phyloP scores from a whole-genome alignment of 2,113 vertebrate species.

The Delphinapterus leucas region DNA sequence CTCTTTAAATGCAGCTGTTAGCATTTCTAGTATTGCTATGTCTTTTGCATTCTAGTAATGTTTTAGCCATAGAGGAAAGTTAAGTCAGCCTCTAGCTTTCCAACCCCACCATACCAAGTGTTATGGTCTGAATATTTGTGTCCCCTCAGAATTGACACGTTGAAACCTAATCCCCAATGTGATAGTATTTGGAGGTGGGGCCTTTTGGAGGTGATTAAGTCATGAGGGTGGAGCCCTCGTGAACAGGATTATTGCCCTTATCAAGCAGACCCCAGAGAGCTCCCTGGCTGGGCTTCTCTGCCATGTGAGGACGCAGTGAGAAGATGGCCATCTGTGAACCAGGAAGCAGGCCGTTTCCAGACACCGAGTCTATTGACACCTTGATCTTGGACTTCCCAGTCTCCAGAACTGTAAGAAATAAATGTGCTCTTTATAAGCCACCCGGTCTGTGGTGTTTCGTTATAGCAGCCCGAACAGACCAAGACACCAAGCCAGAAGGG shows the following conservation, averaged over 20 bases:
- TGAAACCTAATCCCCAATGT: background rate
- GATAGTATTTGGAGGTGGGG: background rate
- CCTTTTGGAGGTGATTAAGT: background rate
- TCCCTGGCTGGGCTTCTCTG: background rate
- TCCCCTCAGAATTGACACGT: background rate
- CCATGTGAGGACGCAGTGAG: background rate
- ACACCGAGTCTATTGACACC: background rate
- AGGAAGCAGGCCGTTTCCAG: background rate
- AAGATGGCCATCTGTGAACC: background rate
- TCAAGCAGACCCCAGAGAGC: background rate
- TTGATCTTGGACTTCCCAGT: background rate
- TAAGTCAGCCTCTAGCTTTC: background rate
- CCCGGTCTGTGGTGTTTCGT: background rate
- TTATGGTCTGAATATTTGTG: background rate
- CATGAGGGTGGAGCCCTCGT: background rate
- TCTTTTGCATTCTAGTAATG: background rate
- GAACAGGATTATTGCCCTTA: background rate
- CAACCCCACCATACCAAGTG: background rate
- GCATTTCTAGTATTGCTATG: background rate
- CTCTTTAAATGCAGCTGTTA: background rate
- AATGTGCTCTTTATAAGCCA: background rate
- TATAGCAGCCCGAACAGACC: fast-evolving
- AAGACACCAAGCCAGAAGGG: background rate
- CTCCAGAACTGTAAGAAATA: background rate
- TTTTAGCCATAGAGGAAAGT: background rate